Conservation (phyloP, 1,140 invertebrate genomes). For the Aphaenogaster rudis region DNA sequence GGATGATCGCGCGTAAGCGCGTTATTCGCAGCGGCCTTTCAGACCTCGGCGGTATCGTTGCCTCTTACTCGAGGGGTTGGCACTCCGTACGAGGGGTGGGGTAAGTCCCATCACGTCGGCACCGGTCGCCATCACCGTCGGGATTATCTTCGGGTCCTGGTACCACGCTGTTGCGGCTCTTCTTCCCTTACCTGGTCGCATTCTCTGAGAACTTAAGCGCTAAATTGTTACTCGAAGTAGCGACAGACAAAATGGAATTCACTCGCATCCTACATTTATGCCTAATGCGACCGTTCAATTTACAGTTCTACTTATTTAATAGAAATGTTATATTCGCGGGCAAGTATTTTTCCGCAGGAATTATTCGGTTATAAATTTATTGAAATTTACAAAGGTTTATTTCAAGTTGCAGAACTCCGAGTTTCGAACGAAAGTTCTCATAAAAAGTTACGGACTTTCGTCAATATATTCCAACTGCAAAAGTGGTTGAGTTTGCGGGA, state of each 20-base stretch:
- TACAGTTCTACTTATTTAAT: not conserved
- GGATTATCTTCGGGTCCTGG: slow-evolving; percentile 67
- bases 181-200: slow-evolving; percentile 65
- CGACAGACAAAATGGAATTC: slow-evolving; percentile 14
- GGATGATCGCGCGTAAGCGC: slow-evolving; percentile 86
- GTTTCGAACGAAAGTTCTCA: slow-evolving; percentile 19
- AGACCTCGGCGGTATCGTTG: slow-evolving; percentile 79
- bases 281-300: not conserved
- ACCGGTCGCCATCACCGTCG: slow-evolving; percentile 45
- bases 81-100: slow-evolving; percentile 43
- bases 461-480: slow-evolving; percentile 16
- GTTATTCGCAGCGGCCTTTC: slow-evolving; percentile 86
- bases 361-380: not conserved
- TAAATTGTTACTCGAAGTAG: slow-evolving; percentile 40
- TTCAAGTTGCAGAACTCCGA: not conserved
- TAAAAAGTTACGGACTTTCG: not conserved
- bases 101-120: slow-evolving; percentile 70
- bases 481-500: not conserved
- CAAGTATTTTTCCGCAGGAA: not conserved
- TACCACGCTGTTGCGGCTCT: slow-evolving; percentile 27
- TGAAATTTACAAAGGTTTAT: not conserved
- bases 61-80: slow-evolving; percentile 75
- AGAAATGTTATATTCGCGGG: slow-evolving; percentile 11
- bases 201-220: slow-evolving; percentile 20
- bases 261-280: not conserved